Conservation (phyloP, 2,113 vertebrate genomes). For the Candoia aspera region DNA sequence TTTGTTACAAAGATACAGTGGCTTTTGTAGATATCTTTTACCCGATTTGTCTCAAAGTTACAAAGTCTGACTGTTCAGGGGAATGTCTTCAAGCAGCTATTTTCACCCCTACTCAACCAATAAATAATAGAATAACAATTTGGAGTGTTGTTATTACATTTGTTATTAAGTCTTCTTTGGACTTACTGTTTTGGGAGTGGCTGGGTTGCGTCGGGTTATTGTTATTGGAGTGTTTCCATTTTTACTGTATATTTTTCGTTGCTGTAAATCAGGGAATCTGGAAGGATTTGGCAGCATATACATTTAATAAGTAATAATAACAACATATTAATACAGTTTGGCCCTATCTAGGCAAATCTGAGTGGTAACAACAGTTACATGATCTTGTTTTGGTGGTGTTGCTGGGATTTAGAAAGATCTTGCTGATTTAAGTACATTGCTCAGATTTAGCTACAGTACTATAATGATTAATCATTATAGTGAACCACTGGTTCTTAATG, state of each 20-base stretch:
- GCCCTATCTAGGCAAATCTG: not conserved
- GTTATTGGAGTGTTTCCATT: not conserved
- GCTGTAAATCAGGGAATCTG: not conserved
- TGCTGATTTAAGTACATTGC: conserved; percentile 68
- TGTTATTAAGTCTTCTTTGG: not conserved
- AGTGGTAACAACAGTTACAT: conserved; percentile 56
- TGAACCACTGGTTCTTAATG: not conserved
- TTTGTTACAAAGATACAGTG: conserved; percentile 32
- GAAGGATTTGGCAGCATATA: not conserved
- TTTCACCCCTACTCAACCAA: conserved; percentile 62
- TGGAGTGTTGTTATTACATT: conserved; percentile 32
- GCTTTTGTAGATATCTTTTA: conserved; percentile 54
- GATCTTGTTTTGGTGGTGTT: conserved; percentile 73
- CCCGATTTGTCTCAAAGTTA: conserved; percentile 60
- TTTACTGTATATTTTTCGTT: not conserved
- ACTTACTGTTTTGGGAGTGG: not conserved
- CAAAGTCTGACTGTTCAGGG: conserved; percentile 65
- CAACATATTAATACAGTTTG: not conserved
- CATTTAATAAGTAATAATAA: not conserved
- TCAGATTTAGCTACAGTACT: not conserved
- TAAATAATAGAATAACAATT: conserved; percentile 76
- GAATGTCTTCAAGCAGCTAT: conserved; percentile 67
- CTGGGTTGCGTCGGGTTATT: not conserved
- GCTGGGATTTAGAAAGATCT: conserved; percentile 75
- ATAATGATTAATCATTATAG: not conserved